Percentiles rank a stretch among this genome's conserved stretches.
Conservation (phyloP, 2,113 vertebrate genomes). For the Paraplagusia blochii region DNA sequence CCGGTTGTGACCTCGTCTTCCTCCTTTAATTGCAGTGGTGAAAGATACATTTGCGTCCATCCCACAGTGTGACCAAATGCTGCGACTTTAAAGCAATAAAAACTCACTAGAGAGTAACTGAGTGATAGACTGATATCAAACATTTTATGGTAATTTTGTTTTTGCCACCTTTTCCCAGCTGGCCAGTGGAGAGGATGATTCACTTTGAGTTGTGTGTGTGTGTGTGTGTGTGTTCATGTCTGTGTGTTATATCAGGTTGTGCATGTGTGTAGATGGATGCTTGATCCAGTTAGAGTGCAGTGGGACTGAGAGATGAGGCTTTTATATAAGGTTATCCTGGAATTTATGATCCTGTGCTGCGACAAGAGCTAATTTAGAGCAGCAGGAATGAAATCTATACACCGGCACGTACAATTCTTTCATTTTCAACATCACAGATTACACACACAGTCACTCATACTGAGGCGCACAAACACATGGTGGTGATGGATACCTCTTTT, state of each 20-base stretch:
- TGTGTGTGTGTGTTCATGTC: slow-evolving; percentile 27
- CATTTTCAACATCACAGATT: slow-evolving; percentile 39
- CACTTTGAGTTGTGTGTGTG: slow-evolving; percentile 28
- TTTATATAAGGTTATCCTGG: slow-evolving; percentile 82
- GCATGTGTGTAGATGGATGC: slow-evolving; percentile 40
- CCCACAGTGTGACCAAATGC: slow-evolving; percentile 19
- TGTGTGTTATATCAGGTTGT: slow-evolving; percentile 5
- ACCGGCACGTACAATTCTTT: slow-evolving; percentile 50
- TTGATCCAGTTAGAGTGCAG: slow-evolving; percentile 68
- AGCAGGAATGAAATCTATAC: slow-evolving; percentile 59
- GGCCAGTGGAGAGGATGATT: slow-evolving; percentile 42
- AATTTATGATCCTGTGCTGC: slow-evolving; percentile 79
- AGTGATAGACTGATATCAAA: slow-evolving; percentile 57
- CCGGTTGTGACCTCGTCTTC: too few relatives aligned
- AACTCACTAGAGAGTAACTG: slow-evolving; percentile 55
- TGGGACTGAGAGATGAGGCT: slow-evolving; percentile 78
- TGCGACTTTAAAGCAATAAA: slow-evolving; percentile 54
- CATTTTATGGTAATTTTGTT: slow-evolving; percentile 68
- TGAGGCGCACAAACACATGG: neutral
- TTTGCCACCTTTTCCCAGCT: slow-evolving; percentile 37
- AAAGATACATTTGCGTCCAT: too few relatives aligned
- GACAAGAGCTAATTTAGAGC: slow-evolving; percentile 81
- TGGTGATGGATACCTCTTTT: slow-evolving; percentile 3
- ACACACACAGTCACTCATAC: slow-evolving; percentile 12
- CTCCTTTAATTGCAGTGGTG: too few relatives aligned